phyloP scores from a whole-genome alignment of 2,888 invertebrate species.

The Ditula angustiorana region DNA sequence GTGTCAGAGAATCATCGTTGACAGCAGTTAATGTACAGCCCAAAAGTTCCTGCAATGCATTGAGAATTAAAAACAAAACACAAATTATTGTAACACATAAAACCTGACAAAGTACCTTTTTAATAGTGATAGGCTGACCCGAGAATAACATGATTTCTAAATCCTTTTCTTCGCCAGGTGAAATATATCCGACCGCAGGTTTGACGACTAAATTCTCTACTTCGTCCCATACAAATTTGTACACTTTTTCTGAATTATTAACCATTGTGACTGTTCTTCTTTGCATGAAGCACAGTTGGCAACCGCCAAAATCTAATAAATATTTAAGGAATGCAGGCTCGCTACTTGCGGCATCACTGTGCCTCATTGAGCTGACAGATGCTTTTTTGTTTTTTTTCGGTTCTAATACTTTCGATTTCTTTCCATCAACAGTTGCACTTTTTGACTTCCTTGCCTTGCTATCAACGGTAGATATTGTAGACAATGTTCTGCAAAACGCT shows the following conservation, averaged over 20 bases:
- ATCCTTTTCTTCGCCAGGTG: conserved; percentile 80
- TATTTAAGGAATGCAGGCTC: conserved; percentile 72
- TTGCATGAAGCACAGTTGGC: conserved; percentile 67
- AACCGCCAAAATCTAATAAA: conserved; percentile 74
- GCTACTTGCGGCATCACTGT: conserved; percentile 51
- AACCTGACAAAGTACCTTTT: conserved; percentile 56
- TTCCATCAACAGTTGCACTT: conserved; percentile 41
- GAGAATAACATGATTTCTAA: conserved; percentile 74
- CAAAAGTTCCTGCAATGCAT: conserved; percentile 59
- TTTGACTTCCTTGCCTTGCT: conserved; percentile 45
- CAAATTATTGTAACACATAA: background rate
- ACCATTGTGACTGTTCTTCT: conserved; percentile 72
- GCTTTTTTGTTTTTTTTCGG: conserved; percentile 57
- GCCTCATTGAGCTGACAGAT: conserved; percentile 60
- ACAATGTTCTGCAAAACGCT: conserved; percentile 52
- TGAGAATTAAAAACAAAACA: background rate
- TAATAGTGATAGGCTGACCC: conserved; percentile 58
- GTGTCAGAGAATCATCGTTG: conserved; percentile 64
- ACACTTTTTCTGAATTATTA: conserved; percentile 79
- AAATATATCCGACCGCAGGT: conserved; percentile 76
- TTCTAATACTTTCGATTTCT: conserved; percentile 60
- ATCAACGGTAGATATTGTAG: conserved; percentile 62
- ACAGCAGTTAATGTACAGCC: conserved; percentile 63
- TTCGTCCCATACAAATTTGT: conserved; percentile 71
- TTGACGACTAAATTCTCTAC: conserved; percentile 66